Evolutionary conservation across 2,797 vertebrate genomes (phyloP).

Genomic region (Epinephelus malabaricus): DNA sequence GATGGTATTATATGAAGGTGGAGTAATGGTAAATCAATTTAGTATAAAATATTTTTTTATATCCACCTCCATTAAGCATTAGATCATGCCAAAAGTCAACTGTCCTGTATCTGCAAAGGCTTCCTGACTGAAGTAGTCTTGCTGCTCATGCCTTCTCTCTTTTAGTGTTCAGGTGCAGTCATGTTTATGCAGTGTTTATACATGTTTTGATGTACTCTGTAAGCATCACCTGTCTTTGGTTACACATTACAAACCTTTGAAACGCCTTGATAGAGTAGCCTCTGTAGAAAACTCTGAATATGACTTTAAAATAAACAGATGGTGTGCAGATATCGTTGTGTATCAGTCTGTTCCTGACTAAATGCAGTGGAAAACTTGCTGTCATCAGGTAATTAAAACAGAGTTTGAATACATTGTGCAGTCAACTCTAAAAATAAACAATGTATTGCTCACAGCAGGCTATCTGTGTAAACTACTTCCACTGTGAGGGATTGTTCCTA

Average conservation of each 20-base stretch:
- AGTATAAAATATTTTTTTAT: background rate
- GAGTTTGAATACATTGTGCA: background rate
- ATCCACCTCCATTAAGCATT: background rate
- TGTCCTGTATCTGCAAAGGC: background rate
- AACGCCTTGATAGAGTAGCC: conserved; percentile 7
- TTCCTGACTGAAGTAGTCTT: background rate
- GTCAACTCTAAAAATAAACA: background rate
- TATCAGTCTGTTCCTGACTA: background rate
- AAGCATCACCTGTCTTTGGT: conserved; percentile 4
- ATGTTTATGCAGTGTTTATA: conserved; percentile 22
- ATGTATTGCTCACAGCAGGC: conserved; percentile 7
- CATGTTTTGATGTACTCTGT: background rate
- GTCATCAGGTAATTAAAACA: background rate
- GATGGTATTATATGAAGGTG: background rate
- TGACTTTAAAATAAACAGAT: conserved; percentile 42
- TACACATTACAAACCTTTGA: background rate
- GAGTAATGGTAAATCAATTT: background rate
- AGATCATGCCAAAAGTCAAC: background rate
- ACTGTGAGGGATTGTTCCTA: conserved; percentile 2
- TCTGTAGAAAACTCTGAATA: conserved; percentile 9
- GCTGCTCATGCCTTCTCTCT: conserved; percentile 41
- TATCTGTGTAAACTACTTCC: conserved; percentile 16
- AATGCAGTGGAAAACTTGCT: background rate
- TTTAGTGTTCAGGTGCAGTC: conserved; percentile 25
- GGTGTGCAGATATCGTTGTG: background rate